Evolutionary conservation across 2,888 invertebrate genomes (phyloP).

Genomic region (Gandaritis pyraliata): DNA sequence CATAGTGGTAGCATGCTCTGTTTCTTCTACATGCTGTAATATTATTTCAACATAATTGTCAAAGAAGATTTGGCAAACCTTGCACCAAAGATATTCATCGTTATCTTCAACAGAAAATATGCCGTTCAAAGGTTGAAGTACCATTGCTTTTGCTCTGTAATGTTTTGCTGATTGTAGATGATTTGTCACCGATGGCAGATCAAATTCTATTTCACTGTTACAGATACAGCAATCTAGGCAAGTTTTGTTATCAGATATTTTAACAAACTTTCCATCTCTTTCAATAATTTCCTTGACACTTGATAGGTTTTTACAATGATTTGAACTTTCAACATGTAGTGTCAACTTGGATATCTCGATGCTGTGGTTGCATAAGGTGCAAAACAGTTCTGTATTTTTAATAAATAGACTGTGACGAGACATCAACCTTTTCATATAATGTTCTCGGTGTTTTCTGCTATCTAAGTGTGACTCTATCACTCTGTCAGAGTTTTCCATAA

Average conservation of each 20-base stretch:
- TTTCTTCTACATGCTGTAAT: constrained; percentile 57
- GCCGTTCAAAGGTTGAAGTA: constrained; percentile 60
- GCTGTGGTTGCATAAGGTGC: constrained; percentile 48
- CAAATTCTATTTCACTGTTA: constrained; percentile 45
- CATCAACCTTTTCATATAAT: constrained; percentile 49
- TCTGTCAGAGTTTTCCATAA: constrained; percentile 42
- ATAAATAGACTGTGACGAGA: constrained; percentile 48
- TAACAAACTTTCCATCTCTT: constrained; percentile 54
- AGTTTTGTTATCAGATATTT: constrained; percentile 44
- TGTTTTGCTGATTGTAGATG: constrained; percentile 51
- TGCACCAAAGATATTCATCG: constrained; percentile 60
- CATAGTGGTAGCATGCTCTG: constrained; percentile 48
- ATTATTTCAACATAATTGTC: constrained; percentile 59
- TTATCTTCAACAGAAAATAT: constrained; percentile 60
- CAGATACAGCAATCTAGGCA: constrained; percentile 52
- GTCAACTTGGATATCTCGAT: constrained; percentile 34
- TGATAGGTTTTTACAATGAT: constrained; percentile 43
- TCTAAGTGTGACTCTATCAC: constrained; percentile 50
- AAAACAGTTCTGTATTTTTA: constrained; percentile 37
- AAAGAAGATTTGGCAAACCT: constrained; percentile 60
- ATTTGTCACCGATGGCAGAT: constrained; percentile 37
- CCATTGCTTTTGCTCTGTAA: constrained; percentile 52
- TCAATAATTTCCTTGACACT: constrained; percentile 44
- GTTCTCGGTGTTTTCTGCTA: constrained; percentile 45
- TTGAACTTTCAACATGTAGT: constrained; percentile 45